Base-by-base conservation (phyloP, 30 jellyfish, hydroid and myxozoan genomes). In the Hydra vulgaris region DNA sequence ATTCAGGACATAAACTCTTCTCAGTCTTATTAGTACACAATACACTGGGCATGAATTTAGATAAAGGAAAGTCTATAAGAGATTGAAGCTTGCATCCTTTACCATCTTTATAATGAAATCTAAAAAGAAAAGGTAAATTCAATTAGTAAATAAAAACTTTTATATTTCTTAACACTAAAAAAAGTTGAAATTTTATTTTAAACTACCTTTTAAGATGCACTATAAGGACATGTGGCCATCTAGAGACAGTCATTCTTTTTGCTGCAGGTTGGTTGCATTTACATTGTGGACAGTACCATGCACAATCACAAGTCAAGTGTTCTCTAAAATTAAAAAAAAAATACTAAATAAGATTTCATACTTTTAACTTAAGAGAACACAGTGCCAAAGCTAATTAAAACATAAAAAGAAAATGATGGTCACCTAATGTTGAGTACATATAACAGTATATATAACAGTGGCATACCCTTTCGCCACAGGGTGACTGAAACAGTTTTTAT, bases 281-380 rank as follows among this genome's bases (percentile, higher is more conserved):
- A 70, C 97, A 89, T 15, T 79, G 73, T 21, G 95, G 94, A 73
- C 97, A 89, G 81, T 66, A 81, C 97, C 97, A 89, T 23, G 97
- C 89, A 72, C 86, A 84, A 18, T 85, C 97, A 24, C 76, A 89
- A 21, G 85, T 72, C 23, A 89, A 72, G 7, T 72, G 17, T 77
- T 89, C 97, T 25, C 95, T 89, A 24, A 15, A 72, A 67, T 54
- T 27, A 70, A 72, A 66, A n/a, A n/a, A n/a, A n/a, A n/a, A n/a
- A n/a, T n/a, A n/a, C n/a, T n/a, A n/a, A n/a, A n/a, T n/a, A n/a
- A n/a, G n/a, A n/a, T n/a, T n/a, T n/a, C n/a, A n/a, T n/a, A n/a
- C n/a, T n/a, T n/a, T n/a, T n/a, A n/a, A n/a, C n/a, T n/a, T n/a
- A n/a, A n/a, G n/a, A n/a, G n/a, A n/a, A n/a, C n/a, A n/a, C n/a